phyloP scores from a whole-genome alignment of 2,113 vertebrate genomes.

The Hemiprocne comata region DNA sequence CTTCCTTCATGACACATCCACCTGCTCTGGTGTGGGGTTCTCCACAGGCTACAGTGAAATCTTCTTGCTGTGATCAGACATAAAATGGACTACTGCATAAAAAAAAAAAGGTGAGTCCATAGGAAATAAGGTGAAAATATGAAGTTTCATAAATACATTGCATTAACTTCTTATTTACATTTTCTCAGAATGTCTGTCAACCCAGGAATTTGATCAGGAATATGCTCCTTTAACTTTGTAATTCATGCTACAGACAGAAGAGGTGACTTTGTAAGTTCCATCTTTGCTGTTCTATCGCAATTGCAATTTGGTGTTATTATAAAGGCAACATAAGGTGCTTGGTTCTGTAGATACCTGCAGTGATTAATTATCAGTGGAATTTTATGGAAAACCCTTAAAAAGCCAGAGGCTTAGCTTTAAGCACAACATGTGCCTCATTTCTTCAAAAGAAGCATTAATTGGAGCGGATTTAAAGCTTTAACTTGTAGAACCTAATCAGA shows the following conservation, averaged over 20 bases:
- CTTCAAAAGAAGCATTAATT: slow-evolving; percentile 20
- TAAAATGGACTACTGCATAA: background rate
- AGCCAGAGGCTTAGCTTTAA: background rate
- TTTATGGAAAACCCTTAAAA: slow-evolving; percentile 5
- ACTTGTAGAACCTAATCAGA: background rate
- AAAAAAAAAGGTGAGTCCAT: background rate
- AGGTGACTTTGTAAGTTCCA: background rate
- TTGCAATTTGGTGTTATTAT: background rate
- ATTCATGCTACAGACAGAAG: background rate
- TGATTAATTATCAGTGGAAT: slow-evolving; percentile 2
- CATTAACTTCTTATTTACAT: background rate
- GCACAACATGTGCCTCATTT: background rate
- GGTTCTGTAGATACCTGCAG: background rate
- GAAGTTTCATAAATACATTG: background rate
- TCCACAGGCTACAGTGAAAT: background rate
- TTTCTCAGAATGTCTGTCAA: background rate
- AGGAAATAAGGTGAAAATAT: background rate
- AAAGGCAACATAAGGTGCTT: background rate
- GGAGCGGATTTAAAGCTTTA: background rate
- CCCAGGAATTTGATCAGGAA: background rate
- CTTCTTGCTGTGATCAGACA: background rate
- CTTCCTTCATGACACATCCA: background rate
- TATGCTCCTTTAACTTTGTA: background rate
- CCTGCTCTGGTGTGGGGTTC: background rate
- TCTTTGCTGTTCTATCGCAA: background rate